phyloP scores from a whole-genome alignment of 2,888 invertebrate genomes.

The Lochmaea capreae region DNA sequence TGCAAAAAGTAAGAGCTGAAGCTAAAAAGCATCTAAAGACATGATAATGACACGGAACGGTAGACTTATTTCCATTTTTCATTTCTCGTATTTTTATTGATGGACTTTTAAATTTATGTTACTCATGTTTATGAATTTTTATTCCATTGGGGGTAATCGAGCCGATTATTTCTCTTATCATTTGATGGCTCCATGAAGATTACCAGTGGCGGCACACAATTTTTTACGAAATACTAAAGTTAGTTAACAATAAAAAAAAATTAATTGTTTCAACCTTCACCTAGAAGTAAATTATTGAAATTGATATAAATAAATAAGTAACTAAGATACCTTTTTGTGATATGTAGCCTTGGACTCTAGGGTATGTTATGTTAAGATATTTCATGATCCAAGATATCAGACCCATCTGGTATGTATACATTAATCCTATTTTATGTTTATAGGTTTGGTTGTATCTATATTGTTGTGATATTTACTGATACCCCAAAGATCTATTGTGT shows the following conservation, averaged over 20 bases:
- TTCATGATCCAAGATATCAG: no score
- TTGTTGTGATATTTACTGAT: no score
- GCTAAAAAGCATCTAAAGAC: conserved; percentile 24
- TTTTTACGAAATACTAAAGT: not conserved
- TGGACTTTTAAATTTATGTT: conserved; percentile 30
- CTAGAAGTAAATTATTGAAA: no score
- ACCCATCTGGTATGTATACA: no score
- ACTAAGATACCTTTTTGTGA: no score
- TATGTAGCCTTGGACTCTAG: no score
- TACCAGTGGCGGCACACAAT: conserved; percentile 5
- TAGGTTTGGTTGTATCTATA: no score
- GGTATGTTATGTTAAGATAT: no score
- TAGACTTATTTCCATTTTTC: conserved; percentile 32
- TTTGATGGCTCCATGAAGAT: conserved; percentile 13
- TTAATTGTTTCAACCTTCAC: no score
- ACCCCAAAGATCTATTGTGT: no score
- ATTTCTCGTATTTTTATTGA: conserved; percentile 33
- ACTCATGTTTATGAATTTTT: conserved; percentile 32
- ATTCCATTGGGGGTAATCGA: conserved; percentile 22
- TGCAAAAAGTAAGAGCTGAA: conserved; percentile 5
- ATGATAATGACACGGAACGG: conserved; percentile 30
- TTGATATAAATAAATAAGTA: no score
- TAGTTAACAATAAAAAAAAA: not conserved
- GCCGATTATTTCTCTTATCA: conserved; percentile 19
- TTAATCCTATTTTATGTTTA: no score